Evolutionary conservation across 2,797 vertebrate species (phyloP).

Genomic region (Streptopelia turtur): DNA sequence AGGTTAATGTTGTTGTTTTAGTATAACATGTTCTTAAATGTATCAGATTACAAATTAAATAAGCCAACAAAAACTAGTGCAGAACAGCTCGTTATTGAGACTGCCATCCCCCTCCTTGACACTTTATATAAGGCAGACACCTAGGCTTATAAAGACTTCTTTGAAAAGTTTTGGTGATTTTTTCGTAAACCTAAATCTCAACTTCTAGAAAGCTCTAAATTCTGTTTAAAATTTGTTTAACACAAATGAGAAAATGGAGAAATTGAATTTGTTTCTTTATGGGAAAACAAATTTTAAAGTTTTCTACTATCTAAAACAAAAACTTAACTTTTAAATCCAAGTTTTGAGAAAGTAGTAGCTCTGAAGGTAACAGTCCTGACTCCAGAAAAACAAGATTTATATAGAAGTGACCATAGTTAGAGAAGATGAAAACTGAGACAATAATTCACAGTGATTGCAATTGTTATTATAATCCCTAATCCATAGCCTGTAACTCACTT

Average conservation of each 20-base stretch:
- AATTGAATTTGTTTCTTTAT: background rate
- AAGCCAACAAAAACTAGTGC: background rate
- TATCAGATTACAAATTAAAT: slow-evolving; percentile 31
- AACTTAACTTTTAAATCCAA: background rate
- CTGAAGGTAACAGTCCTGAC: background rate
- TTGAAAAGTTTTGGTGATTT: background rate
- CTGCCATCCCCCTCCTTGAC: background rate
- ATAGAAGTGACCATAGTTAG: background rate
- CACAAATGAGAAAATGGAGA: background rate
- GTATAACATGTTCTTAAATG: background rate
- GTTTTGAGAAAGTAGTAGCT: background rate
- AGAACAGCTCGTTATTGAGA: background rate
- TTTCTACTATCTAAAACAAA: background rate
- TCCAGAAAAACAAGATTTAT: background rate
- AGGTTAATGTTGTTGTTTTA: slow-evolving; percentile 1
- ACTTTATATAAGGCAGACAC: background rate
- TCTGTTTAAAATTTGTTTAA: background rate
- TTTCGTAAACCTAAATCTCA: background rate
- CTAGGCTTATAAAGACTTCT: background rate
- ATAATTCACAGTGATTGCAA: background rate
- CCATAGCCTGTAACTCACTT: background rate
- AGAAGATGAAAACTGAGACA: background rate
- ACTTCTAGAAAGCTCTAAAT: background rate
- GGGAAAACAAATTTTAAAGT: background rate
- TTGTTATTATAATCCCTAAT: background rate